Evolutionary conservation across 2,888 invertebrate species (phyloP).

Genomic region (Thecocarcelia acutangulata): DNA sequence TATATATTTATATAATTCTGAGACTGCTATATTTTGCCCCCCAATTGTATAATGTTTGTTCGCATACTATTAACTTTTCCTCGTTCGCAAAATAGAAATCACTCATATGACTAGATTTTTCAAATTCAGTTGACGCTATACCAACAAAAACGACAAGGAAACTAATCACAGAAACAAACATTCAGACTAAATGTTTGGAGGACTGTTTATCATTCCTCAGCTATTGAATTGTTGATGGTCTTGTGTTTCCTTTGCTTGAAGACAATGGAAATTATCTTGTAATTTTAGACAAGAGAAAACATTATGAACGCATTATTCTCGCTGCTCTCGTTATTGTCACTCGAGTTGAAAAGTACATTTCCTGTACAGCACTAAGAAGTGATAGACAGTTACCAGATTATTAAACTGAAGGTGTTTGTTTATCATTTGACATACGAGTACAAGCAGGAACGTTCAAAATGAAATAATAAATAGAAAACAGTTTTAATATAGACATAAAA

Average conservation of each 20-base stretch:
- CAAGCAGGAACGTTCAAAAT: conserved; percentile 4
- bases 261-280: conserved; percentile 60
- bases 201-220: conserved; percentile 8
- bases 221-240: conserved; percentile 29
- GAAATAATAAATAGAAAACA: not conserved
- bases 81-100: conserved; percentile 2
- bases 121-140: conserved; percentile 4
- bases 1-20: not conserved
- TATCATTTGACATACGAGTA: conserved; percentile 35
- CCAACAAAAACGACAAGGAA: conserved; percentile 10
- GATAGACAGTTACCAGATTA: conserved; percentile 12
- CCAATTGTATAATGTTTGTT: not conserved
- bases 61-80: not conserved
- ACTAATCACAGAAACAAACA: conserved; percentile 10
- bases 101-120: conserved; percentile 14
- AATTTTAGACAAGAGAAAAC: conserved; percentile 39
- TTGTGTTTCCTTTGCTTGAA: conserved; percentile 19
- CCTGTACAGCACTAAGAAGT: conserved; percentile 1
- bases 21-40: not conserved
- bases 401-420: conserved; percentile 41
- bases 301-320: not conserved
- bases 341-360: conserved; percentile 22
- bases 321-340: conserved; percentile 21
- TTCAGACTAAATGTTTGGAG: not conserved
- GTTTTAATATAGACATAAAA: not conserved